These are phyloP conservation scores for Sanderia malayensis DNA, from an alignment of 30 jellyfish, hydroid and myxozoan genomes.

Conservation along the genomic window DNA sequence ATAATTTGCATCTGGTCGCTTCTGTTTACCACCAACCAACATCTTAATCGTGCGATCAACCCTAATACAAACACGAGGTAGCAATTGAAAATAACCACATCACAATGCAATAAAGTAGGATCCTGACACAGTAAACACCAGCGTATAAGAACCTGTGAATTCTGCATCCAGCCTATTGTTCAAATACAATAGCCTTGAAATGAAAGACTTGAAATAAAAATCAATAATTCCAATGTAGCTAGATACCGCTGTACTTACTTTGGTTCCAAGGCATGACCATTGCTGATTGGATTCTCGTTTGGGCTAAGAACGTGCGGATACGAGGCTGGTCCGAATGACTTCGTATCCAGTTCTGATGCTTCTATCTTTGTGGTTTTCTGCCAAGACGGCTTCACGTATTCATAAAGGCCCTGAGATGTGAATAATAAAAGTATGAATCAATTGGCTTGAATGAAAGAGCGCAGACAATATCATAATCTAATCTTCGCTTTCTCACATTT, in stretches of 20 bases:
- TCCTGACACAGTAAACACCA: no score
- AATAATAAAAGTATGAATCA: no score
- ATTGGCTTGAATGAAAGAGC: background rate
- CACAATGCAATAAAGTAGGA: no score
- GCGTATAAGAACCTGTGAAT: no score
- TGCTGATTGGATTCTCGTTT: constrained; percentile 52
- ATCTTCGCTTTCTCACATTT: no score
- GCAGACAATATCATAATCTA: background rate
- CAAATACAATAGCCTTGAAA: no score
- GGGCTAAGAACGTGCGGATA: constrained; percentile 83
- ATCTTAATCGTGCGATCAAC: constrained; percentile 85
- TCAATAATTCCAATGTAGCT: no score
- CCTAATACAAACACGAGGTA: no score
- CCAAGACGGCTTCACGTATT: constrained; percentile 95
- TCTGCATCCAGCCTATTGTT: no score
- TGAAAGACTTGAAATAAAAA: no score
- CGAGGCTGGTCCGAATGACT: constrained; percentile 76
- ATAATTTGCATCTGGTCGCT: constrained; percentile 91
- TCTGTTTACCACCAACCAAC: constrained; percentile 90
- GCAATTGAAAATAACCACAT: no score
- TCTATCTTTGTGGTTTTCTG: constrained; percentile 49
- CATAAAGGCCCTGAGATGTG: constrained; percentile 84
- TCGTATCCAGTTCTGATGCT: constrained; percentile 51
- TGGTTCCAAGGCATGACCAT: constrained; percentile 31
- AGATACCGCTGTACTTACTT: no score